Evolutionary conservation across 2,888 invertebrate species (phyloP), one percentile per base, ranked within the genome.

Genomic region (Idaea aversata): DNA sequence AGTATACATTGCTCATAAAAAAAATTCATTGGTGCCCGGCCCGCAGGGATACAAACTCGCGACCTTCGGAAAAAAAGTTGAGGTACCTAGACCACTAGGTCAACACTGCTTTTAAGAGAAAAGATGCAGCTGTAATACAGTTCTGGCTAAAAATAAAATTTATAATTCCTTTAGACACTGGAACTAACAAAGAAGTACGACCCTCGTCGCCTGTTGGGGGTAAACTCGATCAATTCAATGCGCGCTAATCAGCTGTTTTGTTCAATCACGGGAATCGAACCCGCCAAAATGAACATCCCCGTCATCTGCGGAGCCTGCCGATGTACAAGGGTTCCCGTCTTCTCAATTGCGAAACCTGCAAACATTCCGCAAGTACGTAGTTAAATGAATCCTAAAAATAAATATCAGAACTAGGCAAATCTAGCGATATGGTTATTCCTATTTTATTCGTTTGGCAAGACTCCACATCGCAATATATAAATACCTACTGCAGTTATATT

Each of bases 231-330:
- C 35, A 91, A 83, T 71, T 74, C 91, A 10, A 92, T 92, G 92
- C 86, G 92, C 7, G 91, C 92, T 36, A 90, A 88, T 74, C 91
- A 92, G 82, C 77, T 92, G 77, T 86, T 85, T 77, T 84, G 87
- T 69, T 75, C 86, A 35, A 79, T 87, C 62, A 81, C 83, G 3
- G 87, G 86, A 3, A 38, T 75, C 0, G 88, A 91, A 67, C 88
- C 90, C 0, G 62, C 72, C 10, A 73, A 61, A 15, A 68, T 70
- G 36, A 77, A 67, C 63, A 76, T 83, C 36, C 90, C 92, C 0
- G 89, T 92, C 1, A 76, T 92, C 4, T 80, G 91, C 67, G 92
- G 91, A 63, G 85, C 88, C 0, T 84, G 90, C 0, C 80, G 87
- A 0, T 88, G 87, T 69, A 91, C 92, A 0, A 75, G 91, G 38